Conservation (phyloP, 1,140 invertebrate genomes). For the Lasaia peninsularis region DNA sequence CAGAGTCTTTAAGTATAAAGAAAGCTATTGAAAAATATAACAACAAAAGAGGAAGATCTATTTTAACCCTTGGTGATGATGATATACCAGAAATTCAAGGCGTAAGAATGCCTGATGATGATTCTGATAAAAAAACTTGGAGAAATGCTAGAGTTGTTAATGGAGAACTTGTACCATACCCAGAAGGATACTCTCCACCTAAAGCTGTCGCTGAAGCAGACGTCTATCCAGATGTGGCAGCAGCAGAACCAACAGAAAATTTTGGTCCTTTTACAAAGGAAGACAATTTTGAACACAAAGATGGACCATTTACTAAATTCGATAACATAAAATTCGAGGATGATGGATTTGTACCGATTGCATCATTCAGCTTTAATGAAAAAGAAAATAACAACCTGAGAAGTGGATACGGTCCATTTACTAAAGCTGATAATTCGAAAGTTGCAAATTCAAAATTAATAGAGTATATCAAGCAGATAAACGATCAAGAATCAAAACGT, state of each 20-base stretch:
- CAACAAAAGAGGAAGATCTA: slow-evolving; percentile 74
- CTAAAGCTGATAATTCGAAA: slow-evolving; percentile 78
- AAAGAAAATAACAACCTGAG: slow-evolving; percentile 64
- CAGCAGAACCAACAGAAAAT: slow-evolving; percentile 51
- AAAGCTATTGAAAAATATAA: slow-evolving; percentile 71
- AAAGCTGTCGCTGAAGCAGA: slow-evolving; percentile 78
- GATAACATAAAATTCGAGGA: slow-evolving; percentile 69
- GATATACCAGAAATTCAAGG: slow-evolving; percentile 89
- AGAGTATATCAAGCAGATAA: slow-evolving; percentile 82
- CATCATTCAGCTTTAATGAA: slow-evolving; percentile 61
- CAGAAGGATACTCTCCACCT: slow-evolving; percentile 81
- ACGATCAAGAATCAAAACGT: slow-evolving; percentile 78
- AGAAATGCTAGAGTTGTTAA: slow-evolving; percentile 92
- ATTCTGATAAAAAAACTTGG: slow-evolving; percentile 89
- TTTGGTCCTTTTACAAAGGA: slow-evolving; percentile 74
- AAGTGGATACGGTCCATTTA: slow-evolving; percentile 77
- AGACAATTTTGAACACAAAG: slow-evolving; percentile 68
- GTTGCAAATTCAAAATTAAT: slow-evolving; percentile 78
- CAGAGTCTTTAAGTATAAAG: slow-evolving; percentile 79
- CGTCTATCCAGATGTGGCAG: slow-evolving; percentile 71
- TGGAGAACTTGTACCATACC: slow-evolving; percentile 84
- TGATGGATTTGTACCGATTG: slow-evolving; percentile 52
- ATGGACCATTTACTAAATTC: slow-evolving; percentile 74
- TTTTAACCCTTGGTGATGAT: slow-evolving; percentile 81
- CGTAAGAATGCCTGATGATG: slow-evolving; percentile 88